Base-by-base conservation (phyloP, 2,113 vertebrate species). In the Hepsetus odoe region DNA sequence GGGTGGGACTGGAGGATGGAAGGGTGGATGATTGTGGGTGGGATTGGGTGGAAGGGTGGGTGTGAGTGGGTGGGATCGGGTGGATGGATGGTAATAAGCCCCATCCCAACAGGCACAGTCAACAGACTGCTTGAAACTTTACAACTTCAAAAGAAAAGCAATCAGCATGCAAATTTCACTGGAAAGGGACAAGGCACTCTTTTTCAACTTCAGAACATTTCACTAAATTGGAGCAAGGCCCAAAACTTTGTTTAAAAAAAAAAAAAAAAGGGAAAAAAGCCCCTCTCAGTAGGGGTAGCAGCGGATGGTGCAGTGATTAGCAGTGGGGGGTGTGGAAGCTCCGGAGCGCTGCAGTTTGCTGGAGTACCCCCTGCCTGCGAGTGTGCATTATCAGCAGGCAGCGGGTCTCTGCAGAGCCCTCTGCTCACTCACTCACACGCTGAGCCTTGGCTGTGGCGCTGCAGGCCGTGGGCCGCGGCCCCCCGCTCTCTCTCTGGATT, bases 331-430 rank as follows among this genome's bases (percentile, higher is more conserved):
- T 40, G 78, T 80, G 71, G 51, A 35, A 86, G 75, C 77, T 67
- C 64, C 53, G 79, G 73, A 77, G 65, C 79, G 51, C 77, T 85
- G 89, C 82, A 78, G 87, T 53, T 24, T 75, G 51, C 49, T 24
- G 46, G n/a, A 40, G 66, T 88, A 88, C 91, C 90, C 86, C 90
- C 90, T 78, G 89, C 90, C 69, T 49, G 59, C 75, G 55, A 61
- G 79, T 73, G 77, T 78, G 83, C 80, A 84, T 86, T 84, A 87
- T 88, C 84, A 87, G 80, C 86, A 76, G 49, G 16, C n/a, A 58
- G 67, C 38, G 18, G 42, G 32, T 32, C 28, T 20, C 59, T 62
- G 59, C 16, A 28, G 42, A 51, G 18, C 11, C 24, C 73, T 33
- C 24, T 18, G 42, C 56, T 32, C 33, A 74, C 16, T 49, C 22